Conservation (phyloP, 2,888 invertebrate species). For the Kryphioiulus occultus region DNA sequence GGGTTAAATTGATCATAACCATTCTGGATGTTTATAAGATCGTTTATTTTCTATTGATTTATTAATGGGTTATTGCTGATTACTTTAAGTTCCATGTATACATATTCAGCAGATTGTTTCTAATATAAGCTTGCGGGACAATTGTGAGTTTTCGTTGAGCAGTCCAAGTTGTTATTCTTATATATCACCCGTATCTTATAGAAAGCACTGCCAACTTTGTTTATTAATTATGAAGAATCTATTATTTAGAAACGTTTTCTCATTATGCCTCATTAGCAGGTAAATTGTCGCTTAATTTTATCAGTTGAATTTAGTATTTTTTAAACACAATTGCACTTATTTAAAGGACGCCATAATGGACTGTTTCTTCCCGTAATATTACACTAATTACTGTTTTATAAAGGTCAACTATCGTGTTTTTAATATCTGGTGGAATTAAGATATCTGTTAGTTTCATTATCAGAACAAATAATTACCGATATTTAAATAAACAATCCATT, state of each 20-base stretch:
- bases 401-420: background rate
- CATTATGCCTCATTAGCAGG: background rate
- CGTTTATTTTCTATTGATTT: no score
- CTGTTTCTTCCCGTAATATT: background rate
- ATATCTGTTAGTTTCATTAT: background rate
- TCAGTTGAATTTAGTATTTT: background rate
- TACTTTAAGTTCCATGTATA: no score
- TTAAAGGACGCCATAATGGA: background rate
- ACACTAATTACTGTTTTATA: background rate
- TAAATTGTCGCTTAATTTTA: slow-evolving; percentile 7
- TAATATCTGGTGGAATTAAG: background rate
- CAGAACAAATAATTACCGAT: background rate
- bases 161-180: background rate
- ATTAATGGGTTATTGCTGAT: no score
- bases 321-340: background rate
- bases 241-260: background rate
- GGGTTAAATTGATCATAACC: no score
- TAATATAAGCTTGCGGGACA: background rate
- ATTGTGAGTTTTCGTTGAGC: background rate
- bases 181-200: background rate
- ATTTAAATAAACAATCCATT: background rate
- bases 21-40: no score
- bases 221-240: background rate
- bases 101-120: no score
- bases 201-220: background rate